Evolutionary conservation across 2,888 invertebrate genomes (phyloP).

Genomic region (Trichacis sp.): DNA sequence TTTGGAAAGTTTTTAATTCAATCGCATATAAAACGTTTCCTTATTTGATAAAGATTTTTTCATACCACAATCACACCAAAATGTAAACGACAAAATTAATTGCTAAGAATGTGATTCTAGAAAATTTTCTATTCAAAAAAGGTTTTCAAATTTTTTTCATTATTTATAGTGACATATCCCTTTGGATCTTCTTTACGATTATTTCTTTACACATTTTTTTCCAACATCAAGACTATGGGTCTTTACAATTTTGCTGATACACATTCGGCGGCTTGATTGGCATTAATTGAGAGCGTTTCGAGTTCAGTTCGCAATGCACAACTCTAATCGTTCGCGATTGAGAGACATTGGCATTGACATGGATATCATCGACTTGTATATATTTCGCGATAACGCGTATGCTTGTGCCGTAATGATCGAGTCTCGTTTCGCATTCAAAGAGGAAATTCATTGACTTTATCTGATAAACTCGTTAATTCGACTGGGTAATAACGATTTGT

Average conservation of each 20-base stretch:
- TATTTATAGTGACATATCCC: too few species aligned
- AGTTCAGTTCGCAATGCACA: not conserved
- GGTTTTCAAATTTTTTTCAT: too few species aligned
- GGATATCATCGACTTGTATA: conserved; percentile 11
- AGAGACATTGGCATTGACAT: conserved; percentile 23
- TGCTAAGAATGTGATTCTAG: too few species aligned
- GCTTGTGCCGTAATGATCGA: not conserved
- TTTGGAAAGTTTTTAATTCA: too few species aligned
- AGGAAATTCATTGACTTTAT: conserved; percentile 17
- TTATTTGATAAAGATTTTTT: too few species aligned
- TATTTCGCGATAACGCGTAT: conserved; percentile 15
- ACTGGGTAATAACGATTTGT: not conserved
- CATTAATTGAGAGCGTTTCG: not conserved
- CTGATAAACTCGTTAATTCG: not conserved
- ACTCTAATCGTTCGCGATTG: conserved; percentile 5
- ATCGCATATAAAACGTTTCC: too few species aligned
- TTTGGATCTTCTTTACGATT: too few species aligned
- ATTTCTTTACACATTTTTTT: too few species aligned
- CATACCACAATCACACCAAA: too few species aligned
- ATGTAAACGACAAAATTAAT: too few species aligned
- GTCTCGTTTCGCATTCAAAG: conserved; percentile 4
- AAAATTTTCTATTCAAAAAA: too few species aligned
- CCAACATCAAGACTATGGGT: too few species aligned
- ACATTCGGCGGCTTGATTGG: not conserved
- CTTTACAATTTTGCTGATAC: not conserved